phyloP scores from a whole-genome alignment of 1,140 invertebrate genomes.

The Ylistrum balloti region DNA sequence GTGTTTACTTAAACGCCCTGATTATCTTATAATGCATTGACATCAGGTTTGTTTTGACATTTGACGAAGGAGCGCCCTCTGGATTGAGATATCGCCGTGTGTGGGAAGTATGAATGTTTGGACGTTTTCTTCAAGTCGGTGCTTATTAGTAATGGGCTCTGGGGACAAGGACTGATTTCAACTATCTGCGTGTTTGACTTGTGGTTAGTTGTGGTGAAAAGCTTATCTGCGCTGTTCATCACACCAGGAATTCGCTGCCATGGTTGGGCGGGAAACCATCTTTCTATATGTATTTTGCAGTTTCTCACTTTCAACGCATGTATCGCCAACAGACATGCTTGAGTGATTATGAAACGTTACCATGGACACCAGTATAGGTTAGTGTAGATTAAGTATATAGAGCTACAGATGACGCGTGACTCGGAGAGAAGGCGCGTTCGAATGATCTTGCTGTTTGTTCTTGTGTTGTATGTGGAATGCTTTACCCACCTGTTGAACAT shows the following conservation, averaged over 20 bases:
- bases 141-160: neutral
- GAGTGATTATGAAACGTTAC: constrained; percentile 33
- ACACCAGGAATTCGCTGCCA: neutral
- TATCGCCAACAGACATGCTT: neutral
- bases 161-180: neutral
- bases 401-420: neutral
- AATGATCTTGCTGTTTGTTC: neutral
- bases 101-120: constrained; percentile 7
- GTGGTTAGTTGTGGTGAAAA: neutral
- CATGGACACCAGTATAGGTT: neutral
- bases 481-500: neutral
- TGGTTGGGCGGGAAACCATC: neutral
- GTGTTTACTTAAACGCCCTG: neutral
- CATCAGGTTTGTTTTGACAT: neutral
- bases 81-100: neutral
- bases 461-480: neutral
- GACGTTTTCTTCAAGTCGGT: neutral
- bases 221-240: constrained; percentile 8
- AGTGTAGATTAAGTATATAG: constrained; percentile 1
- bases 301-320: constrained; percentile 25
- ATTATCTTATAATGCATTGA: neutral
- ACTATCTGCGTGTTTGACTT: neutral
- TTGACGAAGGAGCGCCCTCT: neutral
- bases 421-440: neutral
- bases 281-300: constrained; percentile 9